Base-by-base conservation (phyloP, 2,888 invertebrate genomes). In the Sphaerophoria rueppellii region DNA sequence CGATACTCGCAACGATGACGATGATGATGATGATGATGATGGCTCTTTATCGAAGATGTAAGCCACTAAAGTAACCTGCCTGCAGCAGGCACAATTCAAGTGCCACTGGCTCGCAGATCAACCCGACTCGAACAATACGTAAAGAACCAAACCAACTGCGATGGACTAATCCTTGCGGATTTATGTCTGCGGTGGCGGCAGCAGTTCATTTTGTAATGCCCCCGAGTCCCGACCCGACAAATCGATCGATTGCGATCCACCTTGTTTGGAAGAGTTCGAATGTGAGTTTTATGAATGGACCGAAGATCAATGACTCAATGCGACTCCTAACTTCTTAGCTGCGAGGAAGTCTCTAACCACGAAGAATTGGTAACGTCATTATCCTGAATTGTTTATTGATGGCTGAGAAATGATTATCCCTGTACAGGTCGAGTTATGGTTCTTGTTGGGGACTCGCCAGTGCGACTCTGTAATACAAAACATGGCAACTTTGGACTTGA, bases 361-460 rank as follows among this genome's bases (percentile, higher is more conserved):
- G 74, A 86, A 78, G 86, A 86, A 82, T 82, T 82, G 77, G 82
- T 86, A 82, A 86, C 74, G 86, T 86, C 86, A 86, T 86, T 86
- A 86, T 86, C 86, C 82, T 86, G 86, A 86, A 86, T 86, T 82
- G 86, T 86, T 86, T 86, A 86, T 86, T 77, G 86, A 86, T 82
- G 61, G 81, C 73, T 82, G 86, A 86, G 82, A 82, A 82, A 86
- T 86, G 86, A 86, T 86, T 86, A 82, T 82, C 86, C 82, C 73
- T 61, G 69, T 7, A 16, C 43, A 9, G 4, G 24, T 24, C 24
- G 24, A 24, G 24, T 24, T 24, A 24, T 24, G 34, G 35, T 43
- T 55, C 63, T 50, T 5, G 55, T 73, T 12, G 16, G 60, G 12
- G 40, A 43, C 24, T n/a, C 12, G 2, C 43, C 34, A n/a, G 37